phyloP scores from a whole-genome alignment of 2,113 vertebrate species.

The Labeo catla region DNA sequence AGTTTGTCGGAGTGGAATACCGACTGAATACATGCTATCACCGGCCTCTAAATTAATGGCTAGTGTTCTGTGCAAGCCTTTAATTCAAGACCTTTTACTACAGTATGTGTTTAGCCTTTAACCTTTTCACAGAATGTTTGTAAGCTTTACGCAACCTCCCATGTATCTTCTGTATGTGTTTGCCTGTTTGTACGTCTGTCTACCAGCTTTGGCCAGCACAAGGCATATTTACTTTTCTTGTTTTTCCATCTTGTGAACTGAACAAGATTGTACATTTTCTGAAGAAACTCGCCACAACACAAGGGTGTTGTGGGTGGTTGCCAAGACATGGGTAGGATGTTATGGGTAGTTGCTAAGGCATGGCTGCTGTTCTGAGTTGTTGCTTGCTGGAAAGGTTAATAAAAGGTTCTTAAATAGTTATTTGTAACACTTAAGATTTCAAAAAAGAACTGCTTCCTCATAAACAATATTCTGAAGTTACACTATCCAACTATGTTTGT shows the following conservation, averaged over 20 bases:
- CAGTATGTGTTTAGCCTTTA: slow-evolving; percentile 58
- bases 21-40: slow-evolving; percentile 55
- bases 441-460: neutral
- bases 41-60: slow-evolving; percentile 56
- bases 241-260: slow-evolving; percentile 33
- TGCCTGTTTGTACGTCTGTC: slow-evolving; percentile 17
- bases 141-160: slow-evolving; percentile 49
- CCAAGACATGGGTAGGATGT: slow-evolving; percentile 35
- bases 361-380: neutral
- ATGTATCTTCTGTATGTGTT: slow-evolving; percentile 23
- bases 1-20: slow-evolving; percentile 43
- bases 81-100: slow-evolving; percentile 57
- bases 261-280: slow-evolving; percentile 45
- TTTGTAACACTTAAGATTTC: neutral
- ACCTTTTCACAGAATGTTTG: slow-evolving; percentile 57
- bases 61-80: slow-evolving; percentile 52
- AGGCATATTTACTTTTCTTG: slow-evolving; percentile 46
- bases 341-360: neutral
- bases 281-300: neutral
- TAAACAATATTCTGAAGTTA: neutral
- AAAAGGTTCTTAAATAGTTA: neutral
- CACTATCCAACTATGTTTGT: neutral
- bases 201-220: neutral
- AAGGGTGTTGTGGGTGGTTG: slow-evolving; percentile 36
- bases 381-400: slow-evolving; percentile 6